Evolutionary conservation across 2,888 invertebrate species (phyloP), one percentile per base, ranked within the genome.

Genomic region (Tiliacea aurago): DNA sequence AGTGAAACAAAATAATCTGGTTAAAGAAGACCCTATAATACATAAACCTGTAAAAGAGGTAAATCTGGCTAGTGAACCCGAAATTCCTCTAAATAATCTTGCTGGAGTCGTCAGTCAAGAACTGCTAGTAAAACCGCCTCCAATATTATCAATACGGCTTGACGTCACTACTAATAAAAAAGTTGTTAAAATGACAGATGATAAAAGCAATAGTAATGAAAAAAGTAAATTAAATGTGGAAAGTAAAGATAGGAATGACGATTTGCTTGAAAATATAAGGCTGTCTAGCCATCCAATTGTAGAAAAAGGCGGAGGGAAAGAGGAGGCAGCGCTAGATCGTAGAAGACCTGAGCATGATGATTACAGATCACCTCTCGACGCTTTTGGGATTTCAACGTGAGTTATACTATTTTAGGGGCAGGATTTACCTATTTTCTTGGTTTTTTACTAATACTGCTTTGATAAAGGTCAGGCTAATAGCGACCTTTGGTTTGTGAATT

Each of bases 361-460:
- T 85, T 96, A 96, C 78, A 91, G 90, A 88, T 96, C 96, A 11
- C 96, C 96, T 43, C 84, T 96, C 47, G 93, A 93, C 77, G 92
- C 95, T 37, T 91, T 96, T 84, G 91, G 89, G 72, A 84, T 83
- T 68, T 91, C 88, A 68, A 90, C 88, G 95, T 95, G 93, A 95
- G 95, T 93, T 83, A 45, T 47, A 49, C 28, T 28, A 61, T 68
- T 70, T 69, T 73, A 33, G 58, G 53, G 41, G 71, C 68, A 51
- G 73, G 47, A 41, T 68, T 1, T 28, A 56, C 10, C n/a, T n/a
- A 6, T 33, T 69, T 37, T 66, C 5, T 18, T 59, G 23, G 18
- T 61, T 62, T 59, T 56, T 18, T n/a, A 59, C 10, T 62, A 41
- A n/a, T 9, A n/a, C 13, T 59, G 55, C 49, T 45, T 51, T 56